Percentiles rank a stretch among this genome's conserved stretches.
phyloP scores from a whole-genome alignment of 2,113 vertebrate genomes.

The Natator depressus region DNA sequence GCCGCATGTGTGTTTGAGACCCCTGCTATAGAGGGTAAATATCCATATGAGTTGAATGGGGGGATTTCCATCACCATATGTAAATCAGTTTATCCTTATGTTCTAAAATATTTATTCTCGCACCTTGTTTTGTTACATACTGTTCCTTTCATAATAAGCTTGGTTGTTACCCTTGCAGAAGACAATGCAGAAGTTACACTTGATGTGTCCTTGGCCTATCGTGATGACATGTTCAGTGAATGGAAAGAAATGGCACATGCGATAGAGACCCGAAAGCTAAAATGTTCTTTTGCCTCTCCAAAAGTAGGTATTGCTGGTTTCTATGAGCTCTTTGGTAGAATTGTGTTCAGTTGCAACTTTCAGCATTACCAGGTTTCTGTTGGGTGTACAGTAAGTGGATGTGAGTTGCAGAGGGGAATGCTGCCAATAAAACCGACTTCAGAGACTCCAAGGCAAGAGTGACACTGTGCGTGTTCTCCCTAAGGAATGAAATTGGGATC shows the following conservation, averaged over 20 bases:
- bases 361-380: background rate
- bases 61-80: rapidly evolving
- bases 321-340: background rate
- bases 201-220: slow-evolving; percentile 92
- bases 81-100: background rate
- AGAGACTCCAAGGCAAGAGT: background rate
- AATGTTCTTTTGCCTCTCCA: slow-evolving; percentile 85
- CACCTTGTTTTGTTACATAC: background rate
- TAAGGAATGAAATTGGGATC: background rate
- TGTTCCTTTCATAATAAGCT: background rate
- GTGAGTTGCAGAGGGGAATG: background rate
- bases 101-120: background rate
- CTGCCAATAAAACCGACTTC: background rate
- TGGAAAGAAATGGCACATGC: slow-evolving; percentile 95
- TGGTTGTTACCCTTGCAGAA: slow-evolving; percentile 75
- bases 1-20: too few relatives aligned
- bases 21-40: background rate
- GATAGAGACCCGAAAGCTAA: slow-evolving; percentile 90
- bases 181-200: slow-evolving; percentile 89
- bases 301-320: slow-evolving; percentile 81
- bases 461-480: background rate
- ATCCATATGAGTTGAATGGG: background rate
- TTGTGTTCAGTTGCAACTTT: background rate
- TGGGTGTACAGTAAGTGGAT: rapidly evolving
- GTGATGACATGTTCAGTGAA: slow-evolving; percentile 83